Base-by-base conservation (phyloP, 1,140 invertebrate species). In the Heliconius hewitsoni region DNA sequence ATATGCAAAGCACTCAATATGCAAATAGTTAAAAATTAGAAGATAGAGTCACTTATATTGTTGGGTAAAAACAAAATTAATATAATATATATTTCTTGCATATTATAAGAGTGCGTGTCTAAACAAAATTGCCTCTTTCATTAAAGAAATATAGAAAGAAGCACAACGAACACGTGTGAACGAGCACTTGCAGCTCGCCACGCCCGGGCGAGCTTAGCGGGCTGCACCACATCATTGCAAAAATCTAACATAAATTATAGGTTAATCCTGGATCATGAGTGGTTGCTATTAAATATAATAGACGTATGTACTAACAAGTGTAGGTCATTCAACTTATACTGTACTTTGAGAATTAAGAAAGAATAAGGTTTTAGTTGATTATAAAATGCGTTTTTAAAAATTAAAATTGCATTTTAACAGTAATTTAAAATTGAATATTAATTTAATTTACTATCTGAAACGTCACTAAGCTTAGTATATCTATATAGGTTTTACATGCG, bases 161-260 rank as follows among this genome's bases (percentile, higher is more conserved):
- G 71, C 71, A 39, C 8, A 2, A 16, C 23, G 71, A 42, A 42
- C 71, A 72, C 71, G 71, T 72, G 71, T 72, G 70, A 71, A n/a
- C 70, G 30, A 34, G 11, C 30, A 37, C 30, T 74, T 55, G 57
- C 23, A 13, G 23, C 60, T 30, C 27, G 60, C 9, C 11, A n/a
- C 27, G 73, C 46, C 46, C 37, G 73, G 73, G 73, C 55, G 23
- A 23, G 23, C 23, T 23, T 23, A 23, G 23, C 23, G 73, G 73
- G 50, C 73, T 46, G 46, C 55, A 66, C 60, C 60, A n/a, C 73
- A 55, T 74, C 73, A 37, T 30, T 52, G 73, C 18, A 34, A 74
- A 74, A 74, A 74, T 74, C 73, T 55, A 57, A 72, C 71, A 72
- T 72, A 72, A 72, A 72, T 72, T 72, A 72, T 72, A 72, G 71